phyloP scores from a whole-genome alignment of 2,797 vertebrate genomes.

The Lutjanus argentimaculatus region DNA sequence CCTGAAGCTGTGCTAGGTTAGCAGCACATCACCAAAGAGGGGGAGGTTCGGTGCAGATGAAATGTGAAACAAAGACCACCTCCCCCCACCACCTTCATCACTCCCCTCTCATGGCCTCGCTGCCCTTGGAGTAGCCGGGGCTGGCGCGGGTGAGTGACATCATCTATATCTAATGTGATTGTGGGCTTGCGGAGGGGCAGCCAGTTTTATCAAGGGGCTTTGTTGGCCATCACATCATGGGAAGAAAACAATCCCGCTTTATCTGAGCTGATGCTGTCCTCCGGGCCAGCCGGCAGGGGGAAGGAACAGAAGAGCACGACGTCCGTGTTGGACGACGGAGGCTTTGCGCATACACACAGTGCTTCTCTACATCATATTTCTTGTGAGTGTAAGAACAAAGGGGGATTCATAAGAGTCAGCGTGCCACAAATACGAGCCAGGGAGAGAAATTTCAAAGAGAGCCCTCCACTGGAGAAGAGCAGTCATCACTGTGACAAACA shows the following conservation, averaged over 20 bases:
- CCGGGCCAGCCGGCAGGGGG: constrained; percentile 4
- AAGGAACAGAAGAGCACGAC: constrained; percentile 24
- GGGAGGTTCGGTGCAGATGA: constrained; percentile 58
- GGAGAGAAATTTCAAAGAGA: constrained; percentile 34
- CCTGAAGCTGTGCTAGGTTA: constrained; percentile 34
- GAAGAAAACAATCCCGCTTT: constrained; percentile 72
- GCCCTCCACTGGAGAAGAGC: constrained; percentile 59
- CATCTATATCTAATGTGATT: constrained; percentile 78
- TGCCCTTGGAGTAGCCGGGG: constrained; percentile 69
- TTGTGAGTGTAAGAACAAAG: constrained; percentile 55
- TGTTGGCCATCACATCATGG: constrained; percentile 77
- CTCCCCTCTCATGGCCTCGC: constrained; percentile 64
- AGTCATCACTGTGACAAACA: constrained; percentile 20
- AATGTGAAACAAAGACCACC: constrained; percentile 80
- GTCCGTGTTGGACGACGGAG: constrained; percentile 20
- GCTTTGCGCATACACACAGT: constrained; percentile 18
- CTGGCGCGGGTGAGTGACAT: constrained; percentile 78
- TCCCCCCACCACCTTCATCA: constrained; percentile 56
- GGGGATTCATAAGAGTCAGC: constrained; percentile 33
- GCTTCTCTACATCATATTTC: constrained; percentile 42
- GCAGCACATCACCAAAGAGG: constrained; percentile 29
- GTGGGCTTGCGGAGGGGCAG: constrained; percentile 58
- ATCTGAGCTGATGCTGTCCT: constrained; percentile 39
- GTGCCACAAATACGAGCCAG: background rate
- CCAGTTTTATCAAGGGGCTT: constrained; percentile 76